Evolutionary conservation across 2,797 vertebrate genomes (phyloP).

Genomic region (Columba guinea): DNA sequence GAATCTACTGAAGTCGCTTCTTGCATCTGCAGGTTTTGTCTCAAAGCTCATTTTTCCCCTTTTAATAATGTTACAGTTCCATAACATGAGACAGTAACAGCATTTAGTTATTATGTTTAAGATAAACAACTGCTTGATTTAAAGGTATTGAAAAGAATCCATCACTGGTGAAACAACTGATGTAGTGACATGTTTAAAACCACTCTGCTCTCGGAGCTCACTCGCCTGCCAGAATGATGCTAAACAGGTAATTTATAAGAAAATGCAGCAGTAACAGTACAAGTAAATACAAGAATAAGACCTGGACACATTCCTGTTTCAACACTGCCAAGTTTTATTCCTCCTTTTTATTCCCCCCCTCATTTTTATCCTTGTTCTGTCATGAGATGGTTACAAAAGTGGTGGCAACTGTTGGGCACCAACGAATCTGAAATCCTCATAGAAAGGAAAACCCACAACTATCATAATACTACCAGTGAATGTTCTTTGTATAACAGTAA

Average conservation of each 20-base stretch:
- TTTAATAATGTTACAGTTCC: not conserved
- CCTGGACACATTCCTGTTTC: not conserved
- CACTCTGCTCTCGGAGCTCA: not conserved
- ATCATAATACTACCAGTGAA: not conserved
- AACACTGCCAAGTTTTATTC: not conserved
- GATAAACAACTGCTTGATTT: not conserved
- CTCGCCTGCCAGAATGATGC: not conserved
- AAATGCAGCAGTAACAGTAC: not conserved
- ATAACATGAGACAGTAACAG: not conserved
- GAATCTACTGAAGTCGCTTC: not conserved
- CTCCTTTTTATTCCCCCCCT: too few relatives aligned
- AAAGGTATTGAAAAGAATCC: not conserved
- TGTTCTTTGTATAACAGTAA: not conserved
- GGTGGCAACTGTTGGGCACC: not conserved
- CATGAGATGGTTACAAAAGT: not conserved
- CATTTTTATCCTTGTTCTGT: not conserved
- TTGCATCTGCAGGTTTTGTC: not conserved
- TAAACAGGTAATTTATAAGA: not conserved
- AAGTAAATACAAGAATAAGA: not conserved
- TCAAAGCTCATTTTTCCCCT: not conserved
- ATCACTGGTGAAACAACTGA: not conserved
- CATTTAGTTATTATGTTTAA: not conserved
- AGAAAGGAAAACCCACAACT: not conserved
- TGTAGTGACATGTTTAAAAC: not conserved
- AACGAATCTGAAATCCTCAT: not conserved